These are phyloP conservation scores for Seira musarum DNA, from an alignment of 2,888 invertebrate species.

Conservation along the genomic window DNA sequence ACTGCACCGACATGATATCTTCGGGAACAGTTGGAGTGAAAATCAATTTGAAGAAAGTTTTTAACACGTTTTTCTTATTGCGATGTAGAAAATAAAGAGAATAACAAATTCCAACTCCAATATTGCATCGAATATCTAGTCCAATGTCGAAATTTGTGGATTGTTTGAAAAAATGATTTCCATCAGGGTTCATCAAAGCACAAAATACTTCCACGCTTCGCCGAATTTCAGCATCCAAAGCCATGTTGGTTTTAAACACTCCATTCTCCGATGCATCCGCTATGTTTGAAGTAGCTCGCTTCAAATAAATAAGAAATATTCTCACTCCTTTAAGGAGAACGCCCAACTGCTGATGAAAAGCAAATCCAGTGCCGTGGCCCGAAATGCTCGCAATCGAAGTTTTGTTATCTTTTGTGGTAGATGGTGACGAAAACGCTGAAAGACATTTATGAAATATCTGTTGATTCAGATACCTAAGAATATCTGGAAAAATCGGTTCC, in stretches of 20 bases:
- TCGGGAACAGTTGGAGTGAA: neutral
- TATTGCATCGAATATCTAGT: conserved; percentile 64
- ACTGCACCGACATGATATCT: neutral
- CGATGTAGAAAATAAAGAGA: conserved; percentile 25
- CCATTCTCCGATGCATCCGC: neutral
- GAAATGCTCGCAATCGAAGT: neutral
- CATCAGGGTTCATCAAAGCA: conserved; percentile 22
- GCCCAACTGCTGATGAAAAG: conserved; percentile 50
- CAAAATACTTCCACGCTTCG: neutral
- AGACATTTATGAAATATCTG: conserved; percentile 13
- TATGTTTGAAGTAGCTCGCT: conserved; percentile 34
- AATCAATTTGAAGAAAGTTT: conserved; percentile 19
- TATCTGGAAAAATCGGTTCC: conserved; percentile 32
- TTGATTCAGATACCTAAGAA: conserved; percentile 25
- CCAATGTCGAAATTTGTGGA: conserved; percentile 54
- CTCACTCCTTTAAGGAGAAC: conserved; percentile 48
- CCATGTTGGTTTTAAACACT: no score
- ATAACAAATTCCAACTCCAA: conserved; percentile 60
- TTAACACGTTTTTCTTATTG: neutral
- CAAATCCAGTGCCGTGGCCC: conserved; percentile 41
- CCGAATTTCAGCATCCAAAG: no score
- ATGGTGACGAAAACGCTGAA: conserved; percentile 9
- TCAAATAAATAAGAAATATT: conserved; percentile 41
- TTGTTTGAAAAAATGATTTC: neutral
- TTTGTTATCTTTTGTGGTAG: neutral